Base-by-base conservation (phyloP, 2,113 vertebrate genomes). In the Sterna hirundo region DNA sequence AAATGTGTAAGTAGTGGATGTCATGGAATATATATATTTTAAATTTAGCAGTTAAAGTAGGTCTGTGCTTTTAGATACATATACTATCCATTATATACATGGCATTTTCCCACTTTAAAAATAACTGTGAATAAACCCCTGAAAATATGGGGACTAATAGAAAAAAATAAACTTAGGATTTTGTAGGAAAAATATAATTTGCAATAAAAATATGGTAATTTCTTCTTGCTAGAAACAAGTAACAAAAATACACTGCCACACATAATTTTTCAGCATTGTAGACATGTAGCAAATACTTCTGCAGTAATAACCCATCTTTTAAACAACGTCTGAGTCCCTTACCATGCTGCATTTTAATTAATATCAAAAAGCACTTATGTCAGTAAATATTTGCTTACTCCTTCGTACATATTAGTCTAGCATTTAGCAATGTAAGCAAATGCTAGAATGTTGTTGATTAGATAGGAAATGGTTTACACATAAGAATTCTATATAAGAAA, bases 311-410 rank as follows among this genome's bases (percentile, higher is more conserved):
- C 52, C 60, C 27, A 36, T 70, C 72, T 79, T 88, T 88, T 75
- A 88, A 92, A 90, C 42, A 66, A 75, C 68, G 69, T 47, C n/a
- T 10, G 34, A 84, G n/a, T 66, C 42, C 54, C 44, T 74, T 65
- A 58, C 32, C 49, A 29, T 30, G 49, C 58, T 94, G 42, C 83
- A 40, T 92, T 96, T 85, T 88, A 95, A 79, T 77, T 78, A 88
- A 58, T 79, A 93, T 51, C 27, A 64, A 91, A 96, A 97, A 68
- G 76, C 89, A 93, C 42, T 15, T 82, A 47, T 10, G 76, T 86
- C 40, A 96, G 84, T 91, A 97, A 90, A 87, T 95, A 94, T 88
- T 95, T 95, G 84, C 75, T 88, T 91, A 79, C 44, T 91, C 75
- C 38, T 82, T 38, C 17, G 17, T 81, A 49, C 52, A 69, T 49